Evolutionary conservation across 2,113 vertebrate genomes (phyloP).

Genomic region (Labrus mixtus): DNA sequence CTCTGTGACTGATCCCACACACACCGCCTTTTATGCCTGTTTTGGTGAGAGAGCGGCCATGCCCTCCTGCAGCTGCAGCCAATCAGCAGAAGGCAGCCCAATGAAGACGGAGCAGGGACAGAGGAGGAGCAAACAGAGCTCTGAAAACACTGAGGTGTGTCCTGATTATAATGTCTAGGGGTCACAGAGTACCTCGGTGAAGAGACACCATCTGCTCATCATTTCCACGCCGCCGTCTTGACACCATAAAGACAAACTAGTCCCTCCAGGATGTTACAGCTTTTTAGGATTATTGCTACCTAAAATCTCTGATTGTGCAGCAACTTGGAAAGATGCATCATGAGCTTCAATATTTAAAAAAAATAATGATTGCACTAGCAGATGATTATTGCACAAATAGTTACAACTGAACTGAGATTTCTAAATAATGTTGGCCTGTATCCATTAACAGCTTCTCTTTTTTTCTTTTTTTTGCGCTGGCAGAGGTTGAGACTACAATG

Average conservation of each 20-base stretch:
- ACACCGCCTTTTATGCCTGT: conserved; percentile 73
- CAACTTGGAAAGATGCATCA: not conserved
- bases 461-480: no score
- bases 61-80: conserved; percentile 52
- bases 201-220: not conserved
- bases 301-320: no score
- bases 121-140: conserved; percentile 37
- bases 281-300: no score
- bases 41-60: conserved; percentile 53
- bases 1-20: conserved; percentile 32
- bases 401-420: no score
- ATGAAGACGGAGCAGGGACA: conserved; percentile 39
- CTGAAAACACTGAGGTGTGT: conserved; percentile 20
- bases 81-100: conserved; percentile 72
- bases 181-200: not conserved
- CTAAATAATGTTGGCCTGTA: no score
- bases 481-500: no score
- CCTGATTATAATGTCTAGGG: conserved; percentile 34
- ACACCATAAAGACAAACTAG: not conserved
- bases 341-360: no score
- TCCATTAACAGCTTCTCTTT: no score
- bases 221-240: no score
- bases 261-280: no score
- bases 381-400: no score
- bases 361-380: no score